phyloP scores from a whole-genome alignment of 1,140 invertebrate genomes.

The Pollicipes pollicipes region DNA sequence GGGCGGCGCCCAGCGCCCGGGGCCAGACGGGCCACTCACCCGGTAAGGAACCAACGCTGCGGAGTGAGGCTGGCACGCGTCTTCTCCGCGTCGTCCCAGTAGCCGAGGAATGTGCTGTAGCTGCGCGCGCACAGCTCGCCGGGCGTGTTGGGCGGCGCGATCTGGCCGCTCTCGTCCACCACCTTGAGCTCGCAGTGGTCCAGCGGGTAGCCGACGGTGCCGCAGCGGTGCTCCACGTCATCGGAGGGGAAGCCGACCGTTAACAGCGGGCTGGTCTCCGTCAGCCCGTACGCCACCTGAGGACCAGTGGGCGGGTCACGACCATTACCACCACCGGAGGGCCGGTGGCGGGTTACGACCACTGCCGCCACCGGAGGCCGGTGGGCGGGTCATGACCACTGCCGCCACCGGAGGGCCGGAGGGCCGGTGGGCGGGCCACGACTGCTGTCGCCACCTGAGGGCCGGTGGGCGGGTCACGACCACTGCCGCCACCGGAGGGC shows the following conservation, averaged over 20 bases:
- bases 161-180: conserved; percentile 45
- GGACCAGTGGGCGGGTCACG: not conserved
- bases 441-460: no score
- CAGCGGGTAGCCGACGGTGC: conserved; percentile 56
- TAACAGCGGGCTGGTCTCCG: no score
- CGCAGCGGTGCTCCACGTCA: conserved; percentile 38
- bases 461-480: no score
- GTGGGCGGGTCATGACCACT: no score
- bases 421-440: no score
- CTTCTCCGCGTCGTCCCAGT: conserved; percentile 64
- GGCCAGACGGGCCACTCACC: conserved; percentile 37
- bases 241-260: conserved; percentile 35
- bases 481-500: no score
- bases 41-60: conserved; percentile 76
- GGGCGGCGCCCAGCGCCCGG: not conserved
- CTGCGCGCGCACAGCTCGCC: conserved; percentile 73
- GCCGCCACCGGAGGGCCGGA: no score
- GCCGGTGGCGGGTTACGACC: no score
- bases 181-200: conserved; percentile 66
- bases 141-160: conserved; percentile 50
- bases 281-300: conserved; percentile 21
- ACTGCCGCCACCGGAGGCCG: no score
- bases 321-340: no score
- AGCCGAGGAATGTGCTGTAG: conserved; percentile 64
- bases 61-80: conserved; percentile 49